Percentiles rank a stretch among this genome's conserved stretches.
These are phyloP conservation scores for Amazonetta brasiliensis DNA, from an alignment of 2,797 vertebrate genomes.

Conservation along the genomic window DNA sequence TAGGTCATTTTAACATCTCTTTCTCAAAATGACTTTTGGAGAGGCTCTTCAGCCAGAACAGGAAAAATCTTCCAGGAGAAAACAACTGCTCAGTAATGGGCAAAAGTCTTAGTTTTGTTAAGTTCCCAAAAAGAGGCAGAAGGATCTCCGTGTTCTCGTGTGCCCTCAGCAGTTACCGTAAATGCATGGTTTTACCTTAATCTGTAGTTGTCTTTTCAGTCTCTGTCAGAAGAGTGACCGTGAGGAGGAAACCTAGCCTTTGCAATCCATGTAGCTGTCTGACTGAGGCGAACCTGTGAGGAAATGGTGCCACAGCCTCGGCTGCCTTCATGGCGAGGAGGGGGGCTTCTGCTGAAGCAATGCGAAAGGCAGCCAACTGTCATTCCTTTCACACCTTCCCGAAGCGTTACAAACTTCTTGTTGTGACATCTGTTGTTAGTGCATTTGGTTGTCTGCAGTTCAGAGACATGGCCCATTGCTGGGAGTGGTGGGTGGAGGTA, in stretches of 20 bases:
- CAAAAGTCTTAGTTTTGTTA: not conserved
- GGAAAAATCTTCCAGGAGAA: not conserved
- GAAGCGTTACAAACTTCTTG: slow-evolving; percentile 35
- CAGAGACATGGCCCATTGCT: not conserved
- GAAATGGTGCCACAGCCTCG: not conserved
- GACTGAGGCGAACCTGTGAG: not conserved
- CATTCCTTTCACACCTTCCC: slow-evolving; percentile 34
- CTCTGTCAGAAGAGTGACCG: not conserved
- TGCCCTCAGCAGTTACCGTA: not conserved
- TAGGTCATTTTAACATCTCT: not conserved
- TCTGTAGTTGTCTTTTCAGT: not conserved
- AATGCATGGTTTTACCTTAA: not conserved
- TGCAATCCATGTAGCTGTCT: not conserved
- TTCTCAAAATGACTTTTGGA: not conserved
- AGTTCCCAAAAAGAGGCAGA: not conserved
- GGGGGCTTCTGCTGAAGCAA: not conserved
- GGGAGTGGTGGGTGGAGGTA: not conserved
- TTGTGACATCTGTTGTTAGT: slow-evolving; percentile 37
- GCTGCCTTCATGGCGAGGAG: not conserved
- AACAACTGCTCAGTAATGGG: not conserved
- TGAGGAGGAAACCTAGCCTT: not conserved
- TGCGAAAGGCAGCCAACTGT: slow-evolving; percentile 41
- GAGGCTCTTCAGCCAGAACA: not conserved
- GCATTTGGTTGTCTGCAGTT: not conserved
- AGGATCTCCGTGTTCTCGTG: not conserved